Base-by-base conservation (phyloP, 2,113 vertebrate genomes). In the Crocuta crocuta region DNA sequence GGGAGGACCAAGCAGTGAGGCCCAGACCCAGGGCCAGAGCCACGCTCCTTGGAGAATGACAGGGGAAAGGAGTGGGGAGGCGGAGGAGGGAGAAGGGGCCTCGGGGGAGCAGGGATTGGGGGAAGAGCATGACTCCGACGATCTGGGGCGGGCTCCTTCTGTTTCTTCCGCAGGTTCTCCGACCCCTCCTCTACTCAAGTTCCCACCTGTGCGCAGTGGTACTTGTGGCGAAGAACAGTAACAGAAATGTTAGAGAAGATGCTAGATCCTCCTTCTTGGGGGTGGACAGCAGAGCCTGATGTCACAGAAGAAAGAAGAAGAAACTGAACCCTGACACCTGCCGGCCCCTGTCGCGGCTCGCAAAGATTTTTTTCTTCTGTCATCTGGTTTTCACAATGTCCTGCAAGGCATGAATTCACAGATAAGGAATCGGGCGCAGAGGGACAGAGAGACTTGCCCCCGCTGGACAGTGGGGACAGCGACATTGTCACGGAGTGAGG, bases 1-100 rank as follows among this genome's bases (percentile, higher is more conserved):
- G 63, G 61, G 94, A n/a, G n/a, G 26, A 92, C 11, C 7, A 28
- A 68, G 76, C 74, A 82, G 79, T 96, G 87, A 92, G 79, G 63
- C 26, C 84, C 70, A 65, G 74, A 35, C 8, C 48, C 71, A 74
- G 63, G n/a, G 4, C 79, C n/a, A 73, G 93, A 55, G 12, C 24
- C 68, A 12, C 0, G 9, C 28, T 48, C 7, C 50, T 76, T 28
- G 50, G 74, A 79, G 78, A 63, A 23, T 3, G 58, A 16, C 4
- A 10, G 24, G 33, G 70, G 21, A 9, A 10, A 15, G 31, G 24
- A 16, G 5, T 2, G 16, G 68, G 70, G 12, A 82, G 74, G 23
- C 1, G 10, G 43, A 58, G 55, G 66, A 43, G 61, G 2, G 2
- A 58, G 55, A 73, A 43, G 61, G 1, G 2, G 28, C n/a, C 63